These are phyloP conservation scores for Alectura lathami DNA, from an alignment of 2,113 vertebrate genomes.

Conservation along the genomic window DNA sequence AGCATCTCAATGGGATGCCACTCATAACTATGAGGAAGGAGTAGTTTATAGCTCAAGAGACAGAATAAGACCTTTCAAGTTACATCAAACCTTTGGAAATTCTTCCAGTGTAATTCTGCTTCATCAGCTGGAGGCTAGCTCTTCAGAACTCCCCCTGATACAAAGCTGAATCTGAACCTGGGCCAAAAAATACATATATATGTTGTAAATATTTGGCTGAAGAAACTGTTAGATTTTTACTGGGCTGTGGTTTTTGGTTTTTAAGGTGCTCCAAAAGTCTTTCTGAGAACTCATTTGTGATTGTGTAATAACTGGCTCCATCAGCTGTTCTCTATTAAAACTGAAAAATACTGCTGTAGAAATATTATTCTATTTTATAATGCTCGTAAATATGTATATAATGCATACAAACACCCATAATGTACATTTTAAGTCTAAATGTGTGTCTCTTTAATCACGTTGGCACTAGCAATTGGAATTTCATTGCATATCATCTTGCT, in stretches of 20 bases:
- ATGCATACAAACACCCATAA: neutral
- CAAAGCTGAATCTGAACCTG: neutral
- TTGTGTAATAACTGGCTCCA: neutral
- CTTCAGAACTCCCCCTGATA: neutral
- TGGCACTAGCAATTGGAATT: slow-evolving; percentile 35
- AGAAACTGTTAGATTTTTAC: neutral
- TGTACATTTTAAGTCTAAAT: slow-evolving; percentile 9
- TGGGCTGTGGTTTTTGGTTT: neutral
- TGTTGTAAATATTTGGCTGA: neutral
- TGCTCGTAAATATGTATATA: neutral
- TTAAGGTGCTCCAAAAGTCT: slow-evolving; percentile 23
- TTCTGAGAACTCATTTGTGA: neutral
- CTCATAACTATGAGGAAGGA: neutral
- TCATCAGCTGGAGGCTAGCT: neutral
- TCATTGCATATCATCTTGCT: slow-evolving; percentile 20
- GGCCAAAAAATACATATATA: neutral
- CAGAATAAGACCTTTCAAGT: neutral
- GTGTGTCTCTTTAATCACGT: neutral
- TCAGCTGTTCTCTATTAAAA: slow-evolving; percentile 35
- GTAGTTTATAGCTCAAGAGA: neutral
- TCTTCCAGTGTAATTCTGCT: neutral
- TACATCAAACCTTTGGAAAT: neutral
- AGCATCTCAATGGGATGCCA: neutral
- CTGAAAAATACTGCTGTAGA: slow-evolving; percentile 20
- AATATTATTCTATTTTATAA: slow-evolving; percentile 35